phyloP scores from a whole-genome alignment of 2,797 vertebrate species.

The Pseudomugil tenellus region DNA sequence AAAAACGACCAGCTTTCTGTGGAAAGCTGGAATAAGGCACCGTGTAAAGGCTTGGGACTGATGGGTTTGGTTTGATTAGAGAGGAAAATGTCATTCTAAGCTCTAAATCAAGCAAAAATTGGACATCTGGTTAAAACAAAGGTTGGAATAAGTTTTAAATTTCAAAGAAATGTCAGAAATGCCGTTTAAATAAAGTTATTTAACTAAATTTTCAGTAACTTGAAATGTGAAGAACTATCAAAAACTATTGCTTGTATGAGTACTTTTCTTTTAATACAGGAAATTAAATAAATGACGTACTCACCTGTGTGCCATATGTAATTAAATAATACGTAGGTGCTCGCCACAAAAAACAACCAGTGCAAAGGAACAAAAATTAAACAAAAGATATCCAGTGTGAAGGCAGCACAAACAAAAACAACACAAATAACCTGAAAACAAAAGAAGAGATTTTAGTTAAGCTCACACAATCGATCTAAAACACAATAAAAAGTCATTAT shows the following conservation, averaged over 20 bases:
- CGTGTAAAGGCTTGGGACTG: too few relatives aligned
- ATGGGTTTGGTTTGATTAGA: background rate
- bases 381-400: conserved; percentile 87
- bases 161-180: too few relatives aligned
- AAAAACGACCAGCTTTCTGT: background rate
- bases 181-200: too few relatives aligned
- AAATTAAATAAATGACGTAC: conserved; percentile 21
- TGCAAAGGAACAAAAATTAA: conserved; percentile 87
- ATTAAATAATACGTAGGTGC: conserved; percentile 87
- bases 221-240: background rate
- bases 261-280: background rate
- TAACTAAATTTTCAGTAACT: too few relatives aligned
- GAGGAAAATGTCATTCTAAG: background rate
- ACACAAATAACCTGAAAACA: conserved; percentile 85
- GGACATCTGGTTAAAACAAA: background rate
- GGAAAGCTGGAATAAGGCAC: too few relatives aligned
- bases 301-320: conserved; percentile 89
- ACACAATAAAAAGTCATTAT: background rate
- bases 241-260: background rate
- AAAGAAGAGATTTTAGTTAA: conserved; percentile 26
- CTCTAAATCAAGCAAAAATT: background rate
- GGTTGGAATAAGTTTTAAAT: too few relatives aligned
- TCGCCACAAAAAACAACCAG: conserved; percentile 88
- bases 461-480: background rate
- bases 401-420: conserved; percentile 86